Conservation (phyloP, 2,888 invertebrate genomes). For the Lomographa bimaculata region DNA sequence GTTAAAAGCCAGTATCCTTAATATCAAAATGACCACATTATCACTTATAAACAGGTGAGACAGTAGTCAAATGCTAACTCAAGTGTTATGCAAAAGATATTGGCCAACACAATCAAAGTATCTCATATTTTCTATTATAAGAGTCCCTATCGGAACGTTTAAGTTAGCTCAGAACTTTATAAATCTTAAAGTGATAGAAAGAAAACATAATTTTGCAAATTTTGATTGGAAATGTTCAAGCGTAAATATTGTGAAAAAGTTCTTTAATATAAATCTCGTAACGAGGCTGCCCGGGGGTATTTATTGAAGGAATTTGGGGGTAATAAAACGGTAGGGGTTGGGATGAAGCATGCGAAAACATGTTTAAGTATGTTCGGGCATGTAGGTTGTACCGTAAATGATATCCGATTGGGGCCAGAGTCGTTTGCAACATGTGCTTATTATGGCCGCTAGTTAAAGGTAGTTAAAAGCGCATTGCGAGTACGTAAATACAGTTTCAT, state of each 20-base stretch:
- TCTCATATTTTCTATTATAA: too few relatives aligned
- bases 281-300: constrained; percentile 35
- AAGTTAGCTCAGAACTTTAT: too few relatives aligned
- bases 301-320: constrained; percentile 40
- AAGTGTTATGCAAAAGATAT: too few relatives aligned
- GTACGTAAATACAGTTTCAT: too few relatives aligned
- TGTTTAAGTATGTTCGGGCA: constrained; percentile 30
- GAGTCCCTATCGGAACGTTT: too few relatives aligned
- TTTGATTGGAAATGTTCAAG: constrained; percentile 25
- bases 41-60: too few relatives aligned
- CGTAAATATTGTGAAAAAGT: constrained; percentile 31
- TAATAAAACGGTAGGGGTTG: constrained; percentile 31
- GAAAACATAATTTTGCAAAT: constrained; percentile 21
- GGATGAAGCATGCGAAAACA: constrained; percentile 29
- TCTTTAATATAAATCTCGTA: constrained; percentile 32
- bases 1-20: too few relatives aligned
- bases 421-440: constrained; percentile 15
- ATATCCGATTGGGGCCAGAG: constrained; percentile 11
- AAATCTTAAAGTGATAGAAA: constrained; percentile 18
- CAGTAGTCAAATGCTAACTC: too few relatives aligned
- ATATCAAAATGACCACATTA: too few relatives aligned
- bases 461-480: constrained; percentile 17
- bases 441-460: constrained; percentile 14
- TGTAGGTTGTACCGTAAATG: constrained; percentile 14
- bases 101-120: too few relatives aligned